These are phyloP conservation scores for Nycteola revayana DNA, from an alignment of 2,888 invertebrate genomes.

Conservation along the genomic window DNA sequence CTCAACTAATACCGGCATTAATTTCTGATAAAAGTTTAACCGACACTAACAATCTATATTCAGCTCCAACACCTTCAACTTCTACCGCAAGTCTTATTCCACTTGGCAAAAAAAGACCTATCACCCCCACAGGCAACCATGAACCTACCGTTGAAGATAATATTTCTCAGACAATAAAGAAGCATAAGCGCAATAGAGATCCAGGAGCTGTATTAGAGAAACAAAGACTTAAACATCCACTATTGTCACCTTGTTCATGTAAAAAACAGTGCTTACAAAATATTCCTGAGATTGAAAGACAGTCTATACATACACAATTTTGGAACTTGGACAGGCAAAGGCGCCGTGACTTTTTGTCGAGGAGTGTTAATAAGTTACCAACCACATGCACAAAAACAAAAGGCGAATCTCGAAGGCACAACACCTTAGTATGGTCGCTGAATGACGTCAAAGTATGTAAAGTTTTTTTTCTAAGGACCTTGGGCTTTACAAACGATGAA, in stretches of 20 bases:
- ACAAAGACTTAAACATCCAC: slow-evolving; percentile 4
- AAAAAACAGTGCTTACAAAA: slow-evolving; percentile 6
- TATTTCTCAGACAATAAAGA: slow-evolving; percentile 4
- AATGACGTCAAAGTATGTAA: not conserved
- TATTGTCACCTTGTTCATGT: slow-evolving; percentile 5
- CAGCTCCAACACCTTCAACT: slow-evolving; percentile 1
- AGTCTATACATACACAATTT: slow-evolving; percentile 6
- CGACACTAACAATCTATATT: not conserved
- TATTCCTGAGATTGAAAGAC: slow-evolving; percentile 8
- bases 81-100: not conserved
- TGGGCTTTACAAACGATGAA: slow-evolving; percentile 9
- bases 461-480: slow-evolving; percentile 2
- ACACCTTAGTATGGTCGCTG: slow-evolving; percentile 3
- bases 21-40: not conserved
- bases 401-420: slow-evolving; percentile 7
- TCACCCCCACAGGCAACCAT: not conserved
- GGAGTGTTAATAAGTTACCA: slow-evolving; percentile 3
- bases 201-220: slow-evolving; percentile 6
- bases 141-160: slow-evolving; percentile 7
- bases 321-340: slow-evolving; percentile 5
- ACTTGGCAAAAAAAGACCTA: slow-evolving; percentile 2
- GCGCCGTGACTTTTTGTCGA: slow-evolving; percentile 5
- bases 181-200: slow-evolving; percentile 4
- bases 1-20: slow-evolving; percentile 1
- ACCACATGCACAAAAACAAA: slow-evolving; percentile 3